These are phyloP conservation scores for Tenthredo amoena DNA, from an alignment of 2,888 invertebrate species.

Conservation along the genomic window DNA sequence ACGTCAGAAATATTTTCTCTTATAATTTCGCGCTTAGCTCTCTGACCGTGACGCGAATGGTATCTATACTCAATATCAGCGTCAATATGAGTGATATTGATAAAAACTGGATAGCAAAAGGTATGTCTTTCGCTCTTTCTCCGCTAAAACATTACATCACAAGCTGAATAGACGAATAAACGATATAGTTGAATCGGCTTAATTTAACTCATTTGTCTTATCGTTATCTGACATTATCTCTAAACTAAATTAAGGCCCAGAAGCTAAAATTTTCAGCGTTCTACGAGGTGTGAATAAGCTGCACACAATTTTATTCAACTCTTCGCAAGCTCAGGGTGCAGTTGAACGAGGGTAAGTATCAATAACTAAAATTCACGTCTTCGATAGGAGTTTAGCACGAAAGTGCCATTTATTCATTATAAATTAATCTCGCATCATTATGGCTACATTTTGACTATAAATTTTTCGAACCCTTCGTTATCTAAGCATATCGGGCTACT, in stretches of 20 bases:
- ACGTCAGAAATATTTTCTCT: too few relatives aligned
- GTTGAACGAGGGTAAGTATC: not conserved
- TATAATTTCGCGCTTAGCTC: too few relatives aligned
- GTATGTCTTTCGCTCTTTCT: not conserved
- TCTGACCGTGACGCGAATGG: not conserved
- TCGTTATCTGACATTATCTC: slow-evolving; percentile 31
- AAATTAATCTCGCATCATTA: not conserved
- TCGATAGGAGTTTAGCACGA: not conserved
- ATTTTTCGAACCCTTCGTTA: not conserved
- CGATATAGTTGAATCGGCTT: not conserved
- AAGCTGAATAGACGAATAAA: not conserved
- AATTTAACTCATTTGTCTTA: not conserved
- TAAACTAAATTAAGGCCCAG: not conserved
- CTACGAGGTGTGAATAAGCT: not conserved
- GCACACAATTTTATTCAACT: not conserved
- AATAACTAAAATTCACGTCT: not conserved
- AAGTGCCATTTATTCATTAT: not conserved
- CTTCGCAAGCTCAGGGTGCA: not conserved
- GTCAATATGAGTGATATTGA: not conserved
- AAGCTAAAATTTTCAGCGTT: not conserved
- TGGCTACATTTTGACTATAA: not conserved
- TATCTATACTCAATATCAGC: not conserved
- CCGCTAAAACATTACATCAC: not conserved
- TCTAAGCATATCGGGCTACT: not conserved
- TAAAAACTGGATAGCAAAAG: not conserved